A percentile compares a stretch with the other conserved stretches of the same genome.
Evolutionary conservation across 2,888 invertebrate species (phyloP).

Genomic region (Silvanus unidentatus): DNA sequence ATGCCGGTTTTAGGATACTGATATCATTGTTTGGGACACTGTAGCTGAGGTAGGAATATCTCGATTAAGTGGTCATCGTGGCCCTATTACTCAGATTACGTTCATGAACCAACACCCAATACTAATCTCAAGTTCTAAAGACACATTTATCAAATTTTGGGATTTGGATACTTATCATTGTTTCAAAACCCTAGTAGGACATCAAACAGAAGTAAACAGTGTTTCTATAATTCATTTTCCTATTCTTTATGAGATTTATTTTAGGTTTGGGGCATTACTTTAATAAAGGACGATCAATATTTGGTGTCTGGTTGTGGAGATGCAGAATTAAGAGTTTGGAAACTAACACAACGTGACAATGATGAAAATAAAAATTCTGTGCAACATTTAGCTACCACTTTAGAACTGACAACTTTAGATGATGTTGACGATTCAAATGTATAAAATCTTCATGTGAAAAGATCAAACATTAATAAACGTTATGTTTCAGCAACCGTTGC

Average conservation of each 20-base stretch:
- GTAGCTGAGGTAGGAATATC: slow-evolving; percentile 87
- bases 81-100: slow-evolving; percentile 73
- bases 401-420: slow-evolving; percentile 52
- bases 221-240: not conserved
- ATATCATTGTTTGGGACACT: slow-evolving; percentile 91
- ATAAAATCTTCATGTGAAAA: slow-evolving; percentile 9
- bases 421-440: slow-evolving; percentile 48
- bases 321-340: slow-evolving; percentile 79
- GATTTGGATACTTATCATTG: slow-evolving; percentile 92
- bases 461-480: not conserved
- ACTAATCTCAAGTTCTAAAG: slow-evolving; percentile 81
- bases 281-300: slow-evolving; percentile 72
- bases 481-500: slow-evolving; percentile 56
- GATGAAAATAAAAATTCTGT: slow-evolving; percentile 46
- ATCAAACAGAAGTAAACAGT: slow-evolving; percentile 67
- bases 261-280: slow-evolving; percentile 78
- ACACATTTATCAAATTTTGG: slow-evolving; percentile 96
- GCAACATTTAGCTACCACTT: slow-evolving; percentile 48
- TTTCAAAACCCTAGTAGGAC: slow-evolving; percentile 89
- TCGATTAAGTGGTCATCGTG: slow-evolving; percentile 88
- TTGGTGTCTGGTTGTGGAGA: slow-evolving; percentile 86
- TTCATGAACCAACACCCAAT: slow-evolving; percentile 67
- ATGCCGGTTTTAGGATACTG: slow-evolving; percentile 66
- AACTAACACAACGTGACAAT: slow-evolving; percentile 55
- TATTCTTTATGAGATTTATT: slow-evolving; percentile 17